Conservation (phyloP, 2,888 invertebrate genomes). For the Digitonthophagus gazella region DNA sequence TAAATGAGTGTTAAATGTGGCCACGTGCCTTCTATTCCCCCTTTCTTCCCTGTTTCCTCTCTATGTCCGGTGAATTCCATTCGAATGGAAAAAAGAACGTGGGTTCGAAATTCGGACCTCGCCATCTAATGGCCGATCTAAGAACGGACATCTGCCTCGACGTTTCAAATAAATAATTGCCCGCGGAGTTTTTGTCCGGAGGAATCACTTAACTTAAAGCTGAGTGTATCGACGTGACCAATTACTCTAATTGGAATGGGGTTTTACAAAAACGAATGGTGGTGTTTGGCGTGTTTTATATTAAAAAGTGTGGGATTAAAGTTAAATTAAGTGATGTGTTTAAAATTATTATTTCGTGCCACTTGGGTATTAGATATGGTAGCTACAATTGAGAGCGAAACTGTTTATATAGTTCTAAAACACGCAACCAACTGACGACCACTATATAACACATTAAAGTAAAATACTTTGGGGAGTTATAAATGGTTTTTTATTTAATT, state of each 20-base stretch:
- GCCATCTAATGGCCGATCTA: background rate
- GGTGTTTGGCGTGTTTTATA: too few relatives aligned
- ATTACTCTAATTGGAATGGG: too few relatives aligned
- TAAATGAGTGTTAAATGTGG: conserved; percentile 46
- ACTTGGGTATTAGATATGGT: background rate
- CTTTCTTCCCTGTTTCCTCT: background rate
- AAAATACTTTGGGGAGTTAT: background rate
- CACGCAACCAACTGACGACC: background rate
- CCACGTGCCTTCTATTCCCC: conserved; percentile 36
- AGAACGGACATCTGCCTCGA: background rate
- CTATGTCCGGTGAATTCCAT: background rate
- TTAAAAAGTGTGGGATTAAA: too few relatives aligned
- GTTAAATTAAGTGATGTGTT: background rate
- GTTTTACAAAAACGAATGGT: too few relatives aligned
- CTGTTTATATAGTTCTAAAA: background rate
- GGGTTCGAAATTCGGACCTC: background rate
- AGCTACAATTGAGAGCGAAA: background rate
- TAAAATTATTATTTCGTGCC: background rate
- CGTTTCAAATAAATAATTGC: background rate
- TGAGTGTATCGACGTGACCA: too few relatives aligned
- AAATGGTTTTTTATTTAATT: background rate
- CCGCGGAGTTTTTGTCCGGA: too few relatives aligned
- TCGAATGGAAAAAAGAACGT: background rate
- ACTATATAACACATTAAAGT: background rate
- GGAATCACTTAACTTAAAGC: too few relatives aligned